These are phyloP conservation scores for Cirrhinus molitorella DNA, from an alignment of 2,797 vertebrate genomes.

Conservation along the genomic window DNA sequence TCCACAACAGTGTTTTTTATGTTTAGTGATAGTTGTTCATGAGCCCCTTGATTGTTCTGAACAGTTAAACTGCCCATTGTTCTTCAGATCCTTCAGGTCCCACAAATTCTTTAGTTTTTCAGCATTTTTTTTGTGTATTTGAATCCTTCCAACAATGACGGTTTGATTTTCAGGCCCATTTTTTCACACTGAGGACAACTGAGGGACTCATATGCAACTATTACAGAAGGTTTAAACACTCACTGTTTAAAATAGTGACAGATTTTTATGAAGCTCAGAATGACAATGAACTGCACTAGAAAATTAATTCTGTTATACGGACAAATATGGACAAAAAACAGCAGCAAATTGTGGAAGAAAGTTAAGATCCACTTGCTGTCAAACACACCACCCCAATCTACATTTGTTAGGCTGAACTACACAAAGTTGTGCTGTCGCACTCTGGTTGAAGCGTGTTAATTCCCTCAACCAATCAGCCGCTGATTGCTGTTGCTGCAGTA, in stretches of 20 bases:
- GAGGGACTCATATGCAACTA: no score
- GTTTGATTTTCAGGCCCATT: no score
- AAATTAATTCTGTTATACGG: not conserved
- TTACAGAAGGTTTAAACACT: no score
- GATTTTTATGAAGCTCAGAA: not conserved
- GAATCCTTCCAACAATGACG: no score
- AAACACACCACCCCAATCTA: not conserved
- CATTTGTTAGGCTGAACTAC: slow-evolving; percentile 5
- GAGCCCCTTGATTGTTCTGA: no score
- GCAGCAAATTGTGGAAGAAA: not conserved
- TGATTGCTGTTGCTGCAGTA: slow-evolving; percentile 20
- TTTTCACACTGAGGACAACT: no score
- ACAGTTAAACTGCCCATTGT: no score
- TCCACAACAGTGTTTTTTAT: no score
- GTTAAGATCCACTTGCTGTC: not conserved
- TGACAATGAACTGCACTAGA: not conserved
- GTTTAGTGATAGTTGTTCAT: no score
- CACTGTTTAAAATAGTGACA: not conserved
- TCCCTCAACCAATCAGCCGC: slow-evolving; percentile 33
- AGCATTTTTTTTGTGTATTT: no score
- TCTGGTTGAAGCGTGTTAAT: slow-evolving; percentile 25
- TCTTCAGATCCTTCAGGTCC: no score
- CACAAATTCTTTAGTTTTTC: no score
- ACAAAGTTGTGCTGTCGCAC: not conserved
- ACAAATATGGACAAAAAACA: not conserved